Conservation (phyloP, 2,113 vertebrate genomes). For the Cathartes aura region DNA sequence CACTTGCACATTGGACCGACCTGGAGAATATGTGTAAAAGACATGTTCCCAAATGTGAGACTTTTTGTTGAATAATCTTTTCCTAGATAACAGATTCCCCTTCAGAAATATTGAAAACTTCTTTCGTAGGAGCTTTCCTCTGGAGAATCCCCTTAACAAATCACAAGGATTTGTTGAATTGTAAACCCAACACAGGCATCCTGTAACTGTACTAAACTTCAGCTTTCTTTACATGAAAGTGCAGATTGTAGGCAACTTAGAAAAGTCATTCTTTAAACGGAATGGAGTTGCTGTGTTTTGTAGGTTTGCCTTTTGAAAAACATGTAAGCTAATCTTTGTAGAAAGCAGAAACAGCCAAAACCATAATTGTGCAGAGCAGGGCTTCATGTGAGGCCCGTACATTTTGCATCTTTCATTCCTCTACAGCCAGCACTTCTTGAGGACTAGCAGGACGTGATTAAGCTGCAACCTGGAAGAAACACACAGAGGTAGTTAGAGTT, state of each 20-base stretch:
- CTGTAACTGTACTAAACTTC: not conserved
- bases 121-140: not conserved
- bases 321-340: not conserved
- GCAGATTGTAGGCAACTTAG: not conserved
- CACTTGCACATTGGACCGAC: not conserved
- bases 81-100: not conserved
- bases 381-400: not conserved
- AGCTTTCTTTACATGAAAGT: not conserved
- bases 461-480: not conserved
- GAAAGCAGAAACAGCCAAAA: not conserved
- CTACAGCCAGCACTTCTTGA: not conserved
- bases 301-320: not conserved
- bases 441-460: not conserved
- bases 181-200: not conserved
- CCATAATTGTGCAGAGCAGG: not conserved
- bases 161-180: not conserved
- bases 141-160: not conserved
- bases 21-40: not conserved
- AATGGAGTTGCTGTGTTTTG: not conserved
- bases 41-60: not conserved
- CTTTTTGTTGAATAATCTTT: not conserved
- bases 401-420: not conserved
- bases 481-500: not conserved
- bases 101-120: not conserved
- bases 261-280: not conserved